These are phyloP conservation scores for Atherinosoma microstoma DNA, from an alignment of 2,797 vertebrate species.

Conservation along the genomic window DNA sequence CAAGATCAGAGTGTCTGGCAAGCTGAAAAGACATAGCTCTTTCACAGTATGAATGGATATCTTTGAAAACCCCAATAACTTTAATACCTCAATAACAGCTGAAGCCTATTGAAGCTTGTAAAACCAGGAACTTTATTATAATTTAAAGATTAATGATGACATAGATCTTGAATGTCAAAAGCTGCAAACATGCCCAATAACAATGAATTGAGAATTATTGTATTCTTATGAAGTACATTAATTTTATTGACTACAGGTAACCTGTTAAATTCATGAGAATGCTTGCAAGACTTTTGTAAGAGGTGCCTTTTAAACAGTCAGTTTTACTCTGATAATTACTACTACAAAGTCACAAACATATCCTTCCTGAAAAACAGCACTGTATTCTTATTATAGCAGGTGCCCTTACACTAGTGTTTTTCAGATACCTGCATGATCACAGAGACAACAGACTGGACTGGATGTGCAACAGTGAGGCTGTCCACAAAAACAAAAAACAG, in stretches of 20 bases:
- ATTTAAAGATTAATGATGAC: background rate
- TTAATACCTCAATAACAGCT: background rate
- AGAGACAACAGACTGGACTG: too few relatives aligned
- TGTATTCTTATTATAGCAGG: background rate
- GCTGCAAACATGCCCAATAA: background rate
- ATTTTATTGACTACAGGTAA: background rate
- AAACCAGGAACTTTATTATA: background rate
- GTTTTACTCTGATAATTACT: background rate
- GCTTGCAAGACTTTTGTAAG: too few relatives aligned
- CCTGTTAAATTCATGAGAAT: background rate
- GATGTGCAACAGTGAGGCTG: too few relatives aligned
- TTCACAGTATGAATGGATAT: conserved; percentile 7
- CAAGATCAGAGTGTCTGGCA: background rate
- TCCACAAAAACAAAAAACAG: too few relatives aligned
- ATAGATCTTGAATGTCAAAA: background rate
- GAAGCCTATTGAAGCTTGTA: background rate
- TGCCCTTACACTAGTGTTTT: background rate
- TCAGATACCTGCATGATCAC: too few relatives aligned
- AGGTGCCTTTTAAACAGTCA: too few relatives aligned
- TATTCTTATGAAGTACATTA: background rate
- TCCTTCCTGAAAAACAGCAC: background rate
- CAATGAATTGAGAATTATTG: background rate
- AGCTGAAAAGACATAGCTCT: conserved; percentile 8
- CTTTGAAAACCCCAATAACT: conserved; percentile 22
- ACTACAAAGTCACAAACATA: background rate